phyloP scores from a whole-genome alignment of 2,888 invertebrate species.

The Campoplex nolae region DNA sequence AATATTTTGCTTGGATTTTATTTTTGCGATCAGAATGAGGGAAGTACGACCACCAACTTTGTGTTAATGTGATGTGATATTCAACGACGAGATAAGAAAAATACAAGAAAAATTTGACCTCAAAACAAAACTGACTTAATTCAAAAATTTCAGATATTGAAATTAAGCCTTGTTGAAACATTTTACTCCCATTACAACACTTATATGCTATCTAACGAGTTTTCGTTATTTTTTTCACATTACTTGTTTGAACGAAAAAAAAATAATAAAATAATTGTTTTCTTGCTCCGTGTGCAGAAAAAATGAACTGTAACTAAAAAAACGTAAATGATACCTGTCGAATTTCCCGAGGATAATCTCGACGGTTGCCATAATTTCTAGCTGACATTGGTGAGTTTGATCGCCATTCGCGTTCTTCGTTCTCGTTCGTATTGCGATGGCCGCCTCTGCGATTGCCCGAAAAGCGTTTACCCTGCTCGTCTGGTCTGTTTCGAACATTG shows the following conservation, averaged over 20 bases:
- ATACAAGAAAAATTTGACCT: background rate
- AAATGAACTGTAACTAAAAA: constrained; percentile 31
- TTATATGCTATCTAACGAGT: background rate
- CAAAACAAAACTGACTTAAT: background rate
- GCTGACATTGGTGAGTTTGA: constrained; percentile 80
- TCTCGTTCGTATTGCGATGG: constrained; percentile 77
- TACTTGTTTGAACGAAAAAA: background rate
- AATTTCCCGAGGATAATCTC: constrained; percentile 78
- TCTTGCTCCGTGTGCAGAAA: background rate
- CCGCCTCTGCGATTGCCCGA: constrained; percentile 72
- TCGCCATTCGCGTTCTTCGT: constrained; percentile 80
- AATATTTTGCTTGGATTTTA: background rate
- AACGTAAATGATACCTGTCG: constrained; percentile 76
- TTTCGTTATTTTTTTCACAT: background rate
- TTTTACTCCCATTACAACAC: no score
- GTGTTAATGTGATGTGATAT: background rate
- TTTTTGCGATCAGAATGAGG: background rate
- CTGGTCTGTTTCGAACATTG: constrained; percentile 72
- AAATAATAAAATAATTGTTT: background rate
- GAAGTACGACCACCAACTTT: background rate
- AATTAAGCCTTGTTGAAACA: no score
- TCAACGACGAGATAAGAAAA: background rate
- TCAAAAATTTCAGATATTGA: background rate
- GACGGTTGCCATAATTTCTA: constrained; percentile 78
- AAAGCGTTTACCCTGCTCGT: constrained; percentile 79